phyloP scores from a whole-genome alignment of 2,113 vertebrate genomes.

The Sorex fumeus region DNA sequence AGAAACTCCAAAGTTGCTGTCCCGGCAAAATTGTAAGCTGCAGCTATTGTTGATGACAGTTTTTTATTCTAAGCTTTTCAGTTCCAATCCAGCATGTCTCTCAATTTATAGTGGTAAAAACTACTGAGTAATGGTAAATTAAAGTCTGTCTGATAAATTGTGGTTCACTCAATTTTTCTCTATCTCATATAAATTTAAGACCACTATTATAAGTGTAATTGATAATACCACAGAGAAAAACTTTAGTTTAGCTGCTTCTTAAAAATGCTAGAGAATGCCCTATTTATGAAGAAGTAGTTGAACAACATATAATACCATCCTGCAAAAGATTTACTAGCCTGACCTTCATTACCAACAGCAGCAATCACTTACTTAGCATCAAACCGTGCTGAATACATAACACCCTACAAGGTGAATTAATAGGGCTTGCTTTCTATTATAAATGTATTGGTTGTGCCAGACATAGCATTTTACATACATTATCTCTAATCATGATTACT shows the following conservation, averaged over 20 bases:
- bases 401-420: constrained; percentile 15
- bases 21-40: constrained; percentile 70
- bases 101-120: constrained; percentile 61
- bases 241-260: constrained; percentile 48
- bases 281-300: constrained; percentile 46
- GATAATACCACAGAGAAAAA: constrained; percentile 59
- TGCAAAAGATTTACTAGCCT: constrained; percentile 52
- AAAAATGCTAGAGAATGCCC: constrained; percentile 55
- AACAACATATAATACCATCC: constrained; percentile 50
- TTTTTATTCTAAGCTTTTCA: constrained; percentile 56
- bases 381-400: neutral
- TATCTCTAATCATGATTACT: constrained; percentile 8
- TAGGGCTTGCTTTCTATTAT: constrained; percentile 1
- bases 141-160: constrained; percentile 66
- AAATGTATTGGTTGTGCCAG: constrained; percentile 34
- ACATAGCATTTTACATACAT: neutral
- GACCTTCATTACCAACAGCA: constrained; percentile 58
- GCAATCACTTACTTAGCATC: constrained; percentile 45
- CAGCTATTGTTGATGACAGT: constrained; percentile 54
- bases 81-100: neutral
- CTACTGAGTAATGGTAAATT: constrained; percentile 67
- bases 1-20: constrained; percentile 73
- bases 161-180: neutral
- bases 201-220: constrained; percentile 65
- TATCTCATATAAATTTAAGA: constrained; percentile 69